Conservation (phyloP, 2,888 invertebrate genomes). For the Pherbina coryleti region DNA sequence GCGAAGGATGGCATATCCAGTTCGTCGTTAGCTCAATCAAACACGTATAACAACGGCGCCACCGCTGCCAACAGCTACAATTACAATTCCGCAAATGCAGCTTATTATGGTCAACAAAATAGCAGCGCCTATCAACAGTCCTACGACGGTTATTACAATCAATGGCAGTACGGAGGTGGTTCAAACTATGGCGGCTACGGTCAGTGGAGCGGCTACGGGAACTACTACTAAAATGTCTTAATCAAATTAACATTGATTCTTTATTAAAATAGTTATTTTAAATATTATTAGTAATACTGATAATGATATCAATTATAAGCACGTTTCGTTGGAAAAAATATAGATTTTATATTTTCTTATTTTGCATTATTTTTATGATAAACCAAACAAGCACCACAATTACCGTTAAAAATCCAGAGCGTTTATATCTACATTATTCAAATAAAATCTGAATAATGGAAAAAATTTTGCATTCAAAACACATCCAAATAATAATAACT, state of each 20-base stretch:
- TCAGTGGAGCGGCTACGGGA: conserved; percentile 74
- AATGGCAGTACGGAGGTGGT: conserved; percentile 71
- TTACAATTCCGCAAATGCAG: conserved; percentile 61
- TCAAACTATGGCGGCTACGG: conserved; percentile 71
- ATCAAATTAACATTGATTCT: background rate
- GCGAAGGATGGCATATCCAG: conserved; percentile 57
- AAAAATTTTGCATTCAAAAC: background rate
- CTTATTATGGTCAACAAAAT: conserved; percentile 62
- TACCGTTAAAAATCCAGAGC: background rate
- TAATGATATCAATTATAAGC: conserved; percentile 39
- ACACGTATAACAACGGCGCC: conserved; percentile 61
- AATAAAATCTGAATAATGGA: background rate
- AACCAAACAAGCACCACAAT: conserved; percentile 2
- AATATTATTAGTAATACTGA: conserved; percentile 36
- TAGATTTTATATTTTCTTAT: conserved; percentile 39
- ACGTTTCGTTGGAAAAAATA: conserved; percentile 39
- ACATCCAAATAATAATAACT: background rate
- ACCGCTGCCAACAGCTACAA: conserved; percentile 64
- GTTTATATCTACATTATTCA: background rate
- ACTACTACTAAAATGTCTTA: conserved; percentile 60
- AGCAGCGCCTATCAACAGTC: conserved; percentile 60
- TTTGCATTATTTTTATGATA: conserved; percentile 19
- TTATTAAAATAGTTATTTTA: conserved; percentile 10
- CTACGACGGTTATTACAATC: conserved; percentile 74
- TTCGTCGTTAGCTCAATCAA: conserved; percentile 46